Conservation (phyloP, 1,140 invertebrate genomes). For the Trichogramma pretiosum region DNA sequence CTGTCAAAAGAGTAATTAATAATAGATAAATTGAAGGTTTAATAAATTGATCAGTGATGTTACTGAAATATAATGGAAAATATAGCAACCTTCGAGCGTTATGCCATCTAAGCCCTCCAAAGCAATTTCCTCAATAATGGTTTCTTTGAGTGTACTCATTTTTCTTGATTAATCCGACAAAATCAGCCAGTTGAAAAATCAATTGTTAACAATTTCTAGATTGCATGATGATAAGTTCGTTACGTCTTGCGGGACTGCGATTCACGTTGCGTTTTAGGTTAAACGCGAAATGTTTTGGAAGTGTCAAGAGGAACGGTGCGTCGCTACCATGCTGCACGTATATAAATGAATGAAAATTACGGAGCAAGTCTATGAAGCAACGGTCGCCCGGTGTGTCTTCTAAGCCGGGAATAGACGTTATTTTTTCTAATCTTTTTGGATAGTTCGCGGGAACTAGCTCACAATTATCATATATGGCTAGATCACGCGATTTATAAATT, state of each 20-base stretch:
- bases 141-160: slow-evolving; percentile 31
- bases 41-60: neutral
- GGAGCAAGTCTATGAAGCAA: too few relatives aligned
- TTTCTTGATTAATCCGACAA: slow-evolving; percentile 6
- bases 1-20: slow-evolving; percentile 28
- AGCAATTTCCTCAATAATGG: slow-evolving; percentile 62
- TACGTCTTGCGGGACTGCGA: neutral
- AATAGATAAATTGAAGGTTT: slow-evolving; percentile 1
- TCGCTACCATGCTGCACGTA: neutral
- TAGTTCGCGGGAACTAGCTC: too few relatives aligned
- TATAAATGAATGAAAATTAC: too few relatives aligned
- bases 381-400: too few relatives aligned
- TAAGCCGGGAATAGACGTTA: too few relatives aligned
- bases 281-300: neutral
- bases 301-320: neutral
- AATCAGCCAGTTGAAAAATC: neutral
- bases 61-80: too few relatives aligned
- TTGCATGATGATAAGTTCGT: neutral
- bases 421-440: too few relatives aligned
- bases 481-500: too few relatives aligned
- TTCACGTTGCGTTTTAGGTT: neutral
- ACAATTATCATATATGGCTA: too few relatives aligned
- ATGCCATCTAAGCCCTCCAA: slow-evolving; percentile 77
- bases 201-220: neutral
- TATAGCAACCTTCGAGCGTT: slow-evolving; percentile 60